A percentile compares a stretch with the other conserved stretches of the same genome.
These are phyloP conservation scores for Teleopsis dalmanni DNA, from an alignment of 1,140 invertebrate genomes.

Conservation along the genomic window DNA sequence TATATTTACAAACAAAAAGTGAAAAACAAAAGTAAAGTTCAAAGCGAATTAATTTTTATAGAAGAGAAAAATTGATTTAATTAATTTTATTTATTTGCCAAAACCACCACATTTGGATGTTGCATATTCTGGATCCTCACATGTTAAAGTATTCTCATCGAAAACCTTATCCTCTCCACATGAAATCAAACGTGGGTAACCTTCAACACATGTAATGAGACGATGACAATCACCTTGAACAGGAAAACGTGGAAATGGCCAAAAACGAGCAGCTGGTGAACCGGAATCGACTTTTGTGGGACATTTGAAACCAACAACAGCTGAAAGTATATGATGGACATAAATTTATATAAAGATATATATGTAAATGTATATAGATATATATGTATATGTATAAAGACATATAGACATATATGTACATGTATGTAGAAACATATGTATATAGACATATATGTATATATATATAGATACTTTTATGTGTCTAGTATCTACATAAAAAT, in stretches of 20 bases:
- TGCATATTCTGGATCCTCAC: slow-evolving; percentile 57
- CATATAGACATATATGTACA: no score
- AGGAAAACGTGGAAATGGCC: slow-evolving; percentile 81
- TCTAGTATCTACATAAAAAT: no score
- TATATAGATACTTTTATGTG: no score
- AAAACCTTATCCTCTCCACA: slow-evolving; percentile 82
- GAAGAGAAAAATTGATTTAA: neutral
- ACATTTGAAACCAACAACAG: slow-evolving; percentile 74
- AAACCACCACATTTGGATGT: slow-evolving; percentile 24
- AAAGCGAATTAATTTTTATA: no score
- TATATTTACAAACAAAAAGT: slow-evolving; percentile 6
- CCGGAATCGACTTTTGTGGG: slow-evolving; percentile 72
- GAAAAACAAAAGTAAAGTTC: neutral
- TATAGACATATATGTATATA: no score
- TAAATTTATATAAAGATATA: no score
- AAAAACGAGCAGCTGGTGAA: slow-evolving; percentile 73
- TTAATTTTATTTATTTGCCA: slow-evolving; percentile 28
- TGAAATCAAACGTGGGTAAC: slow-evolving; percentile 72
- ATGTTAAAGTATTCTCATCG: slow-evolving; percentile 72
- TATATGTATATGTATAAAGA: no score
- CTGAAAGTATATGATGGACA: slow-evolving; percentile 40
- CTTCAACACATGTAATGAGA: slow-evolving; percentile 82
- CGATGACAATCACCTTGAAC: slow-evolving; percentile 74
- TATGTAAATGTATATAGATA: neutral
- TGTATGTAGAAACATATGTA: no score